These are phyloP conservation scores for Aphidius colemani DNA, from an alignment of 2,888 invertebrate genomes.

Conservation along the genomic window DNA sequence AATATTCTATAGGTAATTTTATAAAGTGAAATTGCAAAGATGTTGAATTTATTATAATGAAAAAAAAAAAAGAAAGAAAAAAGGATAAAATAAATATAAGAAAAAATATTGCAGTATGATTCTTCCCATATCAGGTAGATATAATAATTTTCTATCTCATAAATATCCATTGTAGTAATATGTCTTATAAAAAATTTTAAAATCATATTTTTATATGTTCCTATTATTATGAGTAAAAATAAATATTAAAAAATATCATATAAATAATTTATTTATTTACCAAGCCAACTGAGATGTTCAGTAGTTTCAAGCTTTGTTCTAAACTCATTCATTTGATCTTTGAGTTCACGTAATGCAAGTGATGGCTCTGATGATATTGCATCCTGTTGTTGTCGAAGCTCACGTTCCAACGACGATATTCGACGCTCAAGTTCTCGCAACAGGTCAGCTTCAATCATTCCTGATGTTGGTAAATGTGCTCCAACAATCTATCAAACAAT, in stretches of 20 bases:
- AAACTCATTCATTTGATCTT: conserved; percentile 66
- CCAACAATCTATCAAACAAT: conserved; percentile 51
- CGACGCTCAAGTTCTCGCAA: conserved; percentile 64
- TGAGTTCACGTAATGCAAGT: conserved; percentile 63
- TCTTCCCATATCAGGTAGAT: too few relatives aligned
- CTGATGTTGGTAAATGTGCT: conserved; percentile 52
- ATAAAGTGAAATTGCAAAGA: too few relatives aligned
- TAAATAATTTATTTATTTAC: conserved; percentile 54
- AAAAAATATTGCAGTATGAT: too few relatives aligned
- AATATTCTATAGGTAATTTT: too few relatives aligned
- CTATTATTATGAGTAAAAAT: too few relatives aligned
- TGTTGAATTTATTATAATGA: too few relatives aligned
- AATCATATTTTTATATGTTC: neutral
- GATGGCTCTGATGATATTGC: conserved; percentile 63
- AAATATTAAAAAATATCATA: neutral
- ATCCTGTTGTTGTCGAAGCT: conserved; percentile 60
- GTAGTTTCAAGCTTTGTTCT: conserved; percentile 67
- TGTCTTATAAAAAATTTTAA: neutral
- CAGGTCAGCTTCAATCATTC: conserved; percentile 63
- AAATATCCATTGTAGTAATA: too few relatives aligned
- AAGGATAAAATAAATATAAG: too few relatives aligned
- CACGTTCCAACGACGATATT: conserved; percentile 65
- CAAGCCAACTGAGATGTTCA: conserved; percentile 68
- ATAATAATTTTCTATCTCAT: too few relatives aligned
- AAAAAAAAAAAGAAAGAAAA: too few relatives aligned